Conservation (phyloP, 2,113 vertebrate genomes). For the Fukomys damarensis region DNA sequence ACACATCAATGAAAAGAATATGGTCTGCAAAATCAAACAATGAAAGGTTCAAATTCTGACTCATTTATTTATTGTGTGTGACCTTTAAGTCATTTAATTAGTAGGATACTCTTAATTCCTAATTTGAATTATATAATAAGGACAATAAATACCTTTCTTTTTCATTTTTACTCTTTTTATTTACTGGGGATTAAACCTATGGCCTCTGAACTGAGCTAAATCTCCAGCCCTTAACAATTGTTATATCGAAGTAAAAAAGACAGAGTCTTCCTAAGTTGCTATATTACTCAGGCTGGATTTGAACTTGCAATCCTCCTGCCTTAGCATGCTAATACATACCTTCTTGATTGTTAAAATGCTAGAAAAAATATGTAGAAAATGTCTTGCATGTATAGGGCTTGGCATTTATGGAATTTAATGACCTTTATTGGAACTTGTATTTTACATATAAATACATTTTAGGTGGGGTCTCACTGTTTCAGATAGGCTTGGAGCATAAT, state of each 20-base stretch:
- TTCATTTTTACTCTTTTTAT: not conserved
- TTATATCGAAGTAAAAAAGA: not conserved
- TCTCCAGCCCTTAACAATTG: not conserved
- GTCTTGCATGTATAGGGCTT: not conserved
- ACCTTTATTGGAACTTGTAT: not conserved
- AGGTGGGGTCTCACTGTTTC: not conserved
- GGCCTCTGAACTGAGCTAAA: not conserved
- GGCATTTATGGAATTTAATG: not conserved
- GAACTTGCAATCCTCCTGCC: not conserved
- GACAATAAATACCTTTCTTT: not conserved
- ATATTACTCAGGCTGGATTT: not conserved
- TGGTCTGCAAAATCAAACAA: not conserved
- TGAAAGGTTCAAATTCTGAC: not conserved
- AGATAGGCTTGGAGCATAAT: not conserved
- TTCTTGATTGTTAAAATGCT: not conserved
- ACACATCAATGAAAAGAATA: not conserved
- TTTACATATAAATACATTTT: not conserved
- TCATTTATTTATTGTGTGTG: conserved; percentile 7
- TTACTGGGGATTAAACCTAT: not conserved
- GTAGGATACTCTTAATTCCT: not conserved
- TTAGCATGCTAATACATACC: not conserved
- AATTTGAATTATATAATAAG: conserved; percentile 12
- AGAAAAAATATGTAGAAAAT: not conserved
- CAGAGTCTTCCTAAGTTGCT: not conserved
- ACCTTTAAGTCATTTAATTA: conserved; percentile 46